Base-by-base conservation (phyloP, 1,140 invertebrate species). In the Hirudo medicinalis region DNA sequence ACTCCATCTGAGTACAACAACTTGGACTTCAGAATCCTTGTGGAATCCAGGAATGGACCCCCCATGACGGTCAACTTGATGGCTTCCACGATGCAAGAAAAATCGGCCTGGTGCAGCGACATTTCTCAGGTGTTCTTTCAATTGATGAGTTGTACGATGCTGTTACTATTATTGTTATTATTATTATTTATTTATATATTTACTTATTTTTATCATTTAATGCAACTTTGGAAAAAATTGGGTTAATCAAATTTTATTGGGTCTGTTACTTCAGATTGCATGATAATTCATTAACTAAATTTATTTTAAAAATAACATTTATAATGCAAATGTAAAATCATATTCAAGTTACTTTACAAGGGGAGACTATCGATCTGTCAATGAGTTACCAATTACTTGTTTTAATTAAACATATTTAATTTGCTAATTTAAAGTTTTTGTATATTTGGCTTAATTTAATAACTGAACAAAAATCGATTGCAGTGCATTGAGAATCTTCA, bases 401-500 rank as follows among this genome's bases (percentile, higher is more conserved):
- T 36, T 36, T 6, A 36, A 36, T 36, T 36, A 36, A 36, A 36
- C 43, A 49, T 49, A 49, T 17, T 49, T 49, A 15, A 49, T 49
- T 49, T 5, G 15, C 43, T 13, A 17, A 63, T 22, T 13, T 15
- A 13, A 25, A 63, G 57, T 22, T 63, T 19, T 63, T 1, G n/a
- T n/a, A 63, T 19, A 63, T 25, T 63, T 13, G 57, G 19, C 22
- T 63, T 63, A 63, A 63, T 63, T 63, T 63, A 15, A 20, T 4
- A 63, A 8, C 57, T n/a, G 1, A 22, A 13, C 1, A 63, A 63
- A 25, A 25, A 13, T 0, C 19, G 11, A 25, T 32, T 32, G 53
- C 87, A 94, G 85, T 94, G 92, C 80, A 91, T 94, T 86, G 92
- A 94, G 80, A 94, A 92, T 80, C 89, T 94, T 13, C 91, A 93